Evolutionary conservation across 1,140 invertebrate genomes (phyloP).

Genomic region (Eriocheir sinensis): DNA sequence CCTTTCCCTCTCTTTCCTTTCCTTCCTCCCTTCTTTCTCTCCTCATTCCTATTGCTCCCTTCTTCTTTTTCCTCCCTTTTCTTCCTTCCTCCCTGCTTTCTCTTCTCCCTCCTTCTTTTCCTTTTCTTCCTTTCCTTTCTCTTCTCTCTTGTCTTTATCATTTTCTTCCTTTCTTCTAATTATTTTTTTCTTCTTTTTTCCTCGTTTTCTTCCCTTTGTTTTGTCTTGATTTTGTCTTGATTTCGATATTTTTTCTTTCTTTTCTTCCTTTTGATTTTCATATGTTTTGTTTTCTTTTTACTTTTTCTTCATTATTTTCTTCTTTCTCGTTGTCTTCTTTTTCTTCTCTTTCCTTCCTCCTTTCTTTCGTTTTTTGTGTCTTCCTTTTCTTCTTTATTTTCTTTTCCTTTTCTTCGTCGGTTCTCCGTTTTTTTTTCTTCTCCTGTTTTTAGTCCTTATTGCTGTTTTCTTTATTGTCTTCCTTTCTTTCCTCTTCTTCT

Average conservation of each 20-base stretch:
- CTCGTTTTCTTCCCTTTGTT: neutral
- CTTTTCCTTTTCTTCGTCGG: too few species aligned
- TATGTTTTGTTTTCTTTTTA: too few species aligned
- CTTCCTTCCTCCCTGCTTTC: neutral
- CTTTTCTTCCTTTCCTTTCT: too few species aligned
- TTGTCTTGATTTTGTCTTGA: neutral
- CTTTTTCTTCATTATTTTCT: too few species aligned
- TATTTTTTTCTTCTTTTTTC: neutral
- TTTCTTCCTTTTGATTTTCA: too few species aligned
- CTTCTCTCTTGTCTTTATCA: neutral
- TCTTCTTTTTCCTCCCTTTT: conserved; percentile 25
- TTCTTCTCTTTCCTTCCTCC: too few species aligned
- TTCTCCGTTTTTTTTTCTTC: too few species aligned
- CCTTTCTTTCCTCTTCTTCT: too few species aligned
- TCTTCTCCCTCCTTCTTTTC: conserved; percentile 24
- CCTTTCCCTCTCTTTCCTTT: neutral
- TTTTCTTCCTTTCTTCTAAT: neutral
- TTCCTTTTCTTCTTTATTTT: neutral
- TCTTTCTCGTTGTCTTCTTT: too few species aligned
- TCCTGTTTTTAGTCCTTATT: too few species aligned
- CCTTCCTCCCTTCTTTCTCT: conserved; percentile 22
- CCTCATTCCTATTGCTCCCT: neutral
- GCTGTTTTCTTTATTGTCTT: too few species aligned
- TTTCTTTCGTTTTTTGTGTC: too few species aligned
- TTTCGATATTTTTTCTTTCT: neutral